These are phyloP conservation scores for Heliconius erato DNA, from an alignment of 2,888 invertebrate species.

Conservation along the genomic window DNA sequence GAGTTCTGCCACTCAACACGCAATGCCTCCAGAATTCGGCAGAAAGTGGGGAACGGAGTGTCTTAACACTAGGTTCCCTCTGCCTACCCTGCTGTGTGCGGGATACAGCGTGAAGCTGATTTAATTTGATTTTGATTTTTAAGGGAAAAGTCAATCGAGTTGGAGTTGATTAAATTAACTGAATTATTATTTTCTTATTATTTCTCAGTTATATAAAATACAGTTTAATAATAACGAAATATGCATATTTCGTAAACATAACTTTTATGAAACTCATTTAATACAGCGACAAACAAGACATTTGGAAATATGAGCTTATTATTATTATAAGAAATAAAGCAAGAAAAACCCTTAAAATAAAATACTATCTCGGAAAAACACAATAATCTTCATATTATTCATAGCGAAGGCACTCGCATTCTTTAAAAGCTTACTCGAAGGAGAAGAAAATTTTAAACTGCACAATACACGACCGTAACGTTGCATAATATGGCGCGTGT, in stretches of 20 bases:
- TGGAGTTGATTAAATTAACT: neutral
- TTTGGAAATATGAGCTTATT: neutral
- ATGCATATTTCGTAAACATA: neutral
- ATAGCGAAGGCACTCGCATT: constrained; percentile 58
- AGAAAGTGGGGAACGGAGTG: too few species aligned
- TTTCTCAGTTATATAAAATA: neutral
- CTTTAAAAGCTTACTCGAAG: constrained; percentile 71
- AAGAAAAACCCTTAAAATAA: constrained; percentile 25
- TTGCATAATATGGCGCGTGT: constrained; percentile 84
- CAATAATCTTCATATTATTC: constrained; percentile 54
- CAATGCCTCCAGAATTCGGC: too few species aligned
- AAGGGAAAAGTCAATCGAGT: neutral
- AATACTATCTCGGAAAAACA: constrained; percentile 42
- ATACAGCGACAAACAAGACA: neutral
- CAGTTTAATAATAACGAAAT: neutral
- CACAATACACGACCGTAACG: constrained; percentile 79
- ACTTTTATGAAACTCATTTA: neutral
- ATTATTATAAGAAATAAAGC: neutral
- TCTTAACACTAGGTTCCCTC: too few species aligned
- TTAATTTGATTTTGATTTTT: neutral
- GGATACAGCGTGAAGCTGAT: too few species aligned
- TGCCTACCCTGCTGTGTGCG: too few species aligned
- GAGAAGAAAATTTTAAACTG: constrained; percentile 75
- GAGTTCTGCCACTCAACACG: too few species aligned
- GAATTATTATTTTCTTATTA: neutral